phyloP scores from a whole-genome alignment of 2,888 invertebrate genomes.

The Plagiodera versicolora region DNA sequence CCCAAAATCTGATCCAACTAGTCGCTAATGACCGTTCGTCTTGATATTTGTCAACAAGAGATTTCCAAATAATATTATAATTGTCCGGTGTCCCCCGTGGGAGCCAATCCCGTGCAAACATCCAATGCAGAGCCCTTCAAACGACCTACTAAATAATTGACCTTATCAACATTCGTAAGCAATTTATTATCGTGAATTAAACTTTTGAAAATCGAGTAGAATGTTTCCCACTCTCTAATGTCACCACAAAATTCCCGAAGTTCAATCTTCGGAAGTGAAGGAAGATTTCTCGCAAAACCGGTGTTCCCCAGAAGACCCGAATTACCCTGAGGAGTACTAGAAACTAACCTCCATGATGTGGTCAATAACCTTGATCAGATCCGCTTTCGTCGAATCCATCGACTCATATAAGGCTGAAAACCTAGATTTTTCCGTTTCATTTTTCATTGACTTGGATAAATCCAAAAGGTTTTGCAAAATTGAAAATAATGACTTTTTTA shows the following conservation, averaged over 20 bases:
- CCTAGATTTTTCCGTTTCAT: background rate
- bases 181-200: background rate
- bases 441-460: background rate
- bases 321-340: background rate
- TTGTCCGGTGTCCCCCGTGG: background rate
- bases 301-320: background rate
- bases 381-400: background rate
- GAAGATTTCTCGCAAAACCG: background rate
- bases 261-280: conserved; percentile 1
- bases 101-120: background rate
- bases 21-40: background rate
- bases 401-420: background rate
- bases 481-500: background rate
- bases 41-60: background rate
- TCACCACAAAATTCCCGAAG: background rate
- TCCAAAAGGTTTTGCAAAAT: background rate
- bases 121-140: background rate
- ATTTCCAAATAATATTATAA: conserved; percentile 2
- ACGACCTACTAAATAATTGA: background rate
- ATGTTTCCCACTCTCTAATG: background rate
- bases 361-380: background rate
- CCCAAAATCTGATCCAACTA: background rate
- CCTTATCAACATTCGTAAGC: background rate
- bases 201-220: background rate
- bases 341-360: background rate